Conservation (phyloP, 2,113 vertebrate genomes). For the Alexandromys fortis region DNA sequence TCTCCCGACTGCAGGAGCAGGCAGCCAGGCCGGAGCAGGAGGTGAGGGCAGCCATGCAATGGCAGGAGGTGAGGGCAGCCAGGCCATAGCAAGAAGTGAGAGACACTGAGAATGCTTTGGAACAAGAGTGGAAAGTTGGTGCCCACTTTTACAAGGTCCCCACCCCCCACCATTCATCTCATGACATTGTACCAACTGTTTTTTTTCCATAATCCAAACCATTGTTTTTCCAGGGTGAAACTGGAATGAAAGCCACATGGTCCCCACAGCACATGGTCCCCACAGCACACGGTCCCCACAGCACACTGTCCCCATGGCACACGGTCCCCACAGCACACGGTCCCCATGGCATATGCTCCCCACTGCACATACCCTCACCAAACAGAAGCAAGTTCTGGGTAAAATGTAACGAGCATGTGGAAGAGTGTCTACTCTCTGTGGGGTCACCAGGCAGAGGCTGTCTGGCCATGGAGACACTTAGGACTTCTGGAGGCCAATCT, state of each 20-base stretch:
- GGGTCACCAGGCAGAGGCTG: neutral
- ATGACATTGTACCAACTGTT: constrained; percentile 74
- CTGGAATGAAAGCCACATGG: constrained; percentile 77
- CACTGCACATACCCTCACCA: neutral
- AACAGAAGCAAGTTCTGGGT: constrained; percentile 11
- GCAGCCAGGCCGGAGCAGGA: neutral
- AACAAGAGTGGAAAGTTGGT: constrained; percentile 63
- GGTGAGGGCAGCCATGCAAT: neutral
- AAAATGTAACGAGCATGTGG: neutral
- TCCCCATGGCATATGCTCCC: constrained; percentile 55
- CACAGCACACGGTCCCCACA: neutral
- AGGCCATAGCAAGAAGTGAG: neutral
- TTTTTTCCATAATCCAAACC: constrained; percentile 78
- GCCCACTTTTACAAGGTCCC: neutral
- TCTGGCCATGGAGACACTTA: neutral
- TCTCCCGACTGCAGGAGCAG: neutral
- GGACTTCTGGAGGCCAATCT: neutral
- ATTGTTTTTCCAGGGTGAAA: constrained; percentile 79
- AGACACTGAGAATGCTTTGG: constrained; percentile 65
- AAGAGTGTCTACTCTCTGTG: neutral
- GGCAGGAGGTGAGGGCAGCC: neutral
- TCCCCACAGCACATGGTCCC: neutral
- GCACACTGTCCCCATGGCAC: constrained; percentile 46
- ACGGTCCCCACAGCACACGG: neutral
- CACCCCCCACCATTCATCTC: constrained; percentile 49